Evolutionary conservation across 2,113 vertebrate genomes (phyloP), one percentile per base, ranked within the genome.

Genomic region (Bos javanicus): DNA sequence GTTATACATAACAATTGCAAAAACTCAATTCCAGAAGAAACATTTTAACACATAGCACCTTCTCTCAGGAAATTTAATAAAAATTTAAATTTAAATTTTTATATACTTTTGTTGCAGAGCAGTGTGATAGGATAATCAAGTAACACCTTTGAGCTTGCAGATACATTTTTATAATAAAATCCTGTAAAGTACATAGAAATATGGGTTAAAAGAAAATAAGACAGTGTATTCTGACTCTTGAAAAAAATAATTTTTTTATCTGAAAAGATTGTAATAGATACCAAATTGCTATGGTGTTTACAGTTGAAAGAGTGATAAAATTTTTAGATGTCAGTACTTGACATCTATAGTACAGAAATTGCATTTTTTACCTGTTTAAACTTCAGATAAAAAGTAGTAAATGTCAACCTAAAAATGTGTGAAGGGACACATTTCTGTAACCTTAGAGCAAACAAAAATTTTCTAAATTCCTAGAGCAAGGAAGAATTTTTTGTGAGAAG

Each of bases 141-240:
- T 87, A 96, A n/a, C 16, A 67, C 57, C 90, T 60, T 28, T 93
- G 33, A 85, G 8, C 36, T 39, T 84, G 59, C 30, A 85, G 25
- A 89, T 89, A 57, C 25, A 39, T 91, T 92, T 97, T 89, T 64
- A 46, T 82, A 50, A 30, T 95, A 67, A 62, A 76, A 87, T 92
- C 74, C 19, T 87, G 2, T 48, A 78, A 81, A 30, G 54, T 88
- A 60, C 50, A 88, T 78, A 23, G n/a, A 91, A 84, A 59, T 80
- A 46, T 14, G 26, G 25, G 6, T 87, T 67, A 90, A 71, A 56
- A 87, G 28, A 39, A 92, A 62, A 80, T 84, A 85, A 13, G 57
- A 81, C 10, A 71, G 5, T 88, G 21, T 76, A 36, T 76, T 96
- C 71, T 97, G 26, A 92, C 46, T 91, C 36, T 94, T 95, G 57